Conservation (phyloP, 2,113 vertebrate genomes). For the Ciconia boyciana region DNA sequence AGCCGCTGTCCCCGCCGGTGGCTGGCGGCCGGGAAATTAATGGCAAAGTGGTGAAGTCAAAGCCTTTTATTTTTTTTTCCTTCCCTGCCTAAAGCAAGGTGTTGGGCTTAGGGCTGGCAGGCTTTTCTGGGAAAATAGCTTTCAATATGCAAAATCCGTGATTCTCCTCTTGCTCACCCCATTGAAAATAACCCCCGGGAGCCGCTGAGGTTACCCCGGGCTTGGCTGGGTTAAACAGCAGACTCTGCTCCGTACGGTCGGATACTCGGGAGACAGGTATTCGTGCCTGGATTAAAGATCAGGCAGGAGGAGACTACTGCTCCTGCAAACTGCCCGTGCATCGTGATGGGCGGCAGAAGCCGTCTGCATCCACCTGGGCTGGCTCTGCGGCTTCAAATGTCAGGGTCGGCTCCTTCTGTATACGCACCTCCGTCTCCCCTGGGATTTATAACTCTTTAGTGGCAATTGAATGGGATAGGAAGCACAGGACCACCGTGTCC, state of each 20-base stretch:
- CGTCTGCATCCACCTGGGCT: neutral
- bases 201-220: neutral
- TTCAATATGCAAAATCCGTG: neutral
- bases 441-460: neutral
- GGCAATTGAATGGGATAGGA: neutral
- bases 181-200: neutral
- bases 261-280: neutral
- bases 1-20: rapidly evolving
- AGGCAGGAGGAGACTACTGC: neutral
- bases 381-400: neutral
- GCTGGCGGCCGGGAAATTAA: neutral
- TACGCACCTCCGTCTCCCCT: rapidly evolving
- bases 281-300: neutral
- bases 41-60: neutral
- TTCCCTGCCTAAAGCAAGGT: neutral
- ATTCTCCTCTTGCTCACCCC: neutral
- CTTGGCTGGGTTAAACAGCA: neutral
- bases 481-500: rapidly evolving
- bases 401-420: neutral
- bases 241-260: neutral
- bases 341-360: neutral
- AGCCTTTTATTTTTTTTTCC: neutral
- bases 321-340: neutral
- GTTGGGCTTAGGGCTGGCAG: neutral
- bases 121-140: neutral